Evolutionary conservation across 1,140 invertebrate species (phyloP).

Genomic region (Heliconius congener): DNA sequence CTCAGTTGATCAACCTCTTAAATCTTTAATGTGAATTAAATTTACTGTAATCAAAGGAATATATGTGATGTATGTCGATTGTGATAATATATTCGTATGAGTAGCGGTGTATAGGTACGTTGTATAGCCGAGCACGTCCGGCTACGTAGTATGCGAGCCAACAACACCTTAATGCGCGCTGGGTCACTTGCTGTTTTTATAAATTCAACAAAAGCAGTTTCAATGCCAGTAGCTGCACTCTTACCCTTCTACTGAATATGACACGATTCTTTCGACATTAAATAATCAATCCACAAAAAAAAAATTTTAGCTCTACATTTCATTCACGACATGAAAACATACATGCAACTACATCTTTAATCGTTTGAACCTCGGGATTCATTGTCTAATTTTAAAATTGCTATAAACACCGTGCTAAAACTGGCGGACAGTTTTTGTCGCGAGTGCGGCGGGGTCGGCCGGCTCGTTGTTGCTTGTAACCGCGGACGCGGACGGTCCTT

Average conservation of each 20-base stretch:
- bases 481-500: constrained; percentile 44
- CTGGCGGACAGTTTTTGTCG: constrained; percentile 33
- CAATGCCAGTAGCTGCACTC: not conserved
- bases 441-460: constrained; percentile 49
- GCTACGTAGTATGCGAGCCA: constrained; percentile 31
- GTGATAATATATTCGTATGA: not conserved
- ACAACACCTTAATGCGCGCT: constrained; percentile 46
- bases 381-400: constrained; percentile 28
- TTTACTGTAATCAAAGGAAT: not conserved
- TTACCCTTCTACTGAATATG: not conserved
- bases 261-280: not conserved
- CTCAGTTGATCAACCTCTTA: not conserved
- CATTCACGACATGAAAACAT: not conserved
- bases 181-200: constrained; percentile 43
- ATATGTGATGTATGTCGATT: not conserved
- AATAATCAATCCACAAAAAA: not conserved
- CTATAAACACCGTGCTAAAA: constrained; percentile 19
- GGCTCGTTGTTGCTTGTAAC: constrained; percentile 29
- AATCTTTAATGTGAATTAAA: not conserved
- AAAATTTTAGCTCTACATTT: no score
- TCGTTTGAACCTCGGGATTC: constrained; percentile 12
- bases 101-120: not conserved
- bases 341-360: not conserved
- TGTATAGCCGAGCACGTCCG: constrained; percentile 33
- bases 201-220: not conserved